phyloP scores from a whole-genome alignment of 1,140 invertebrate species.

The Micrasema minimum region DNA sequence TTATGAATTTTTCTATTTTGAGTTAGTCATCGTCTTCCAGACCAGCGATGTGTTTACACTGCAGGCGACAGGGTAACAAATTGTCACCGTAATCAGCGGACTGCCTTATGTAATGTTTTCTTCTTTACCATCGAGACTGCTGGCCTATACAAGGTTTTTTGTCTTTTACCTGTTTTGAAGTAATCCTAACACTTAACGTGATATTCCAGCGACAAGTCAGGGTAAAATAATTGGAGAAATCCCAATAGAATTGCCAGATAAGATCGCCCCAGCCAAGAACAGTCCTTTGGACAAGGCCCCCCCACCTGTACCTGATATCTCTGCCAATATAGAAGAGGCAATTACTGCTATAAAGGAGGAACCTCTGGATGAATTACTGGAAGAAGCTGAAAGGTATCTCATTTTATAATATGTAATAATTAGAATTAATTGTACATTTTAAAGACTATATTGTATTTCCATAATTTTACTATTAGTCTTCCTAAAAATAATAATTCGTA shows the following conservation, averaged over 20 bases:
- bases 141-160: not conserved
- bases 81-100: no score
- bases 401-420: not conserved
- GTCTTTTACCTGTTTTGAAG: not conserved
- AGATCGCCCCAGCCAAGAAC: constrained; percentile 6
- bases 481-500: not conserved
- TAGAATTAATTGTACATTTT: not conserved
- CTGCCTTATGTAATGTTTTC: not conserved
- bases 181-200: not conserved
- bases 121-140: not conserved
- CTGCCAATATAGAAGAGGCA: not conserved
- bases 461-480: not conserved
- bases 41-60: no score
- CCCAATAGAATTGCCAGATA: constrained; percentile 26
- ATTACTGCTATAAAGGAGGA: constrained; percentile 46
- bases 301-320: not conserved
- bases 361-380: constrained; percentile 46
- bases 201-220: no score
- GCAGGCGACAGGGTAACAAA: no score
- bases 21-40: no score
- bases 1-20: no score
- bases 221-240: constrained; percentile 4
- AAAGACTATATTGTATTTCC: not conserved
- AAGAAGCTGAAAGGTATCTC: constrained; percentile 46
- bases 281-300: not conserved